Evolutionary conservation across 2,113 vertebrate genomes (phyloP), one percentile per base, ranked within the genome.

Genomic region (Lagopus leucura): DNA sequence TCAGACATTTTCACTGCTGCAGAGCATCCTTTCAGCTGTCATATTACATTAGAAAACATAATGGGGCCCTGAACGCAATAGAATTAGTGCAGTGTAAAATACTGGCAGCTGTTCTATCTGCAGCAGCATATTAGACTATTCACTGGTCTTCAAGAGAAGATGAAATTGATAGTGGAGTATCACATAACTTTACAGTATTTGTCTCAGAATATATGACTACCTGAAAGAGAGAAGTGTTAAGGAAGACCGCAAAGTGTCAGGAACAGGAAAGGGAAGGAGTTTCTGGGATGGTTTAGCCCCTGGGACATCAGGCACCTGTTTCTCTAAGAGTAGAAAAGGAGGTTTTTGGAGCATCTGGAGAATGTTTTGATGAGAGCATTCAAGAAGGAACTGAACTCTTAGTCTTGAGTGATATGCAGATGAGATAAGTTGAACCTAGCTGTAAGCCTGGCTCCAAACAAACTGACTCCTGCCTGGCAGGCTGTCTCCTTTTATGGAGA

Each of bases 11-110:
- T 40, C 43, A 55, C 48, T 38, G 40, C 25, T 76, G 19, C 42
- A 90, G 42, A 90, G 36, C 12, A 36, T 82, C 42, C 92, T 87
- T 61, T 19, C 67, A 57, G 47, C 43, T 92, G 48, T 79, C 36
- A 48, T 47, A 60, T 74, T 45, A 90, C 61, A 57, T 77, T 78
- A 83, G 34, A 80, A 90, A 87, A 80, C 36, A 45, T 2, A 27
- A 87, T 6, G 6, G 43, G 92, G n/a, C 17, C 34, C 20, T 45
- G 40, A 75, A 74, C 43, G 83, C 1, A 0, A 43, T 73, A 36
- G 38, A 88, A 86, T 65, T 58, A 63, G 14, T 17, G 45, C 20
- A 58, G 32, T 36, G 54, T 34, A 91, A 89, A 82, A 82, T 48
- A 38, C 1, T 65, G 40, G 45, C 58, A 94, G 78, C 11, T 79